These are phyloP conservation scores for Apodemus speciosus DNA, from an alignment of 2,113 vertebrate species.

Conservation along the genomic window DNA sequence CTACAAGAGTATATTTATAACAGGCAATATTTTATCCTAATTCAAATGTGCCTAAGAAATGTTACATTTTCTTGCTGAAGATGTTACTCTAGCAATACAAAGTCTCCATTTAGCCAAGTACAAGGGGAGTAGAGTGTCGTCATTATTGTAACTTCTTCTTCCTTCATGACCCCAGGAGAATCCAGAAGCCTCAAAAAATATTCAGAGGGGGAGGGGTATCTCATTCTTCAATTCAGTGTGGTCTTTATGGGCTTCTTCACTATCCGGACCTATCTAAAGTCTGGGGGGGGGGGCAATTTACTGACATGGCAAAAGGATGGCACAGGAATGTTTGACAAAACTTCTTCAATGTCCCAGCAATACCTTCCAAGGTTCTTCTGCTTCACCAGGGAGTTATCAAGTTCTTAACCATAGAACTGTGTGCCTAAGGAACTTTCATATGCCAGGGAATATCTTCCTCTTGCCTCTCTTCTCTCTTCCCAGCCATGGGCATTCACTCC, in stretches of 20 bases:
- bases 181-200: neutral
- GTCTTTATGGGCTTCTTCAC: neutral
- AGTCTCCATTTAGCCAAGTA: neutral
- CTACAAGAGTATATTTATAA: neutral
- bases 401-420: neutral
- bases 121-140: neutral
- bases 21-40: neutral
- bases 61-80: neutral
- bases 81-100: neutral
- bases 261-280: neutral
- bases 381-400: neutral
- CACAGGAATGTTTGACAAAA: neutral
- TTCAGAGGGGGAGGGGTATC: neutral
- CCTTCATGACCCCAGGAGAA: neutral
- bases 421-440: neutral
- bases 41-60: slow-evolving; percentile 9
- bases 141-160: neutral
- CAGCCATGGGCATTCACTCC: neutral
- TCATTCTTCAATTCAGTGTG: neutral
- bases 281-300: neutral
- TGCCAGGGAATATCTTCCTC: neutral
- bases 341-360: neutral
- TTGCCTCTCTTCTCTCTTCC: neutral
- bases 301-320: neutral
- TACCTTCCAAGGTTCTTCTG: neutral